These are phyloP conservation scores for Cosmia trapezina DNA, from an alignment of 2,888 invertebrate species.

Conservation along the genomic window DNA sequence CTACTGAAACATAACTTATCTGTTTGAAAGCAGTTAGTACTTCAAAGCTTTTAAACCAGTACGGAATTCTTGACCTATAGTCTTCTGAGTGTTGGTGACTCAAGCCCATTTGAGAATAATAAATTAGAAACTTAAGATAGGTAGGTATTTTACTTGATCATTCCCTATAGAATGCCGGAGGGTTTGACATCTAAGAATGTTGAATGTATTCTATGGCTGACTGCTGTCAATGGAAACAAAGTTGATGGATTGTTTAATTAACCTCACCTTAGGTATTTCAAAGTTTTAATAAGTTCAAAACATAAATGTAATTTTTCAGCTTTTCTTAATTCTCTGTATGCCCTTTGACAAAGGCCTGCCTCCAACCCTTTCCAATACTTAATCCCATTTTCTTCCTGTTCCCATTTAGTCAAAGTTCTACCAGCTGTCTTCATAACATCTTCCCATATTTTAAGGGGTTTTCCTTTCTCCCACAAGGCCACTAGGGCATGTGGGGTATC, in stretches of 20 bases:
- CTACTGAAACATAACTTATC: background rate
- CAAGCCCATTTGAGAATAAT: background rate
- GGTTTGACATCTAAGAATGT: background rate
- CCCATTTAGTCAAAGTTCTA: background rate
- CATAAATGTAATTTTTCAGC: background rate
- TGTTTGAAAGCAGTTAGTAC: background rate
- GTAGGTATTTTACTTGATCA: background rate
- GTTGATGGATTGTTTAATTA: background rate
- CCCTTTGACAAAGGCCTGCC: background rate
- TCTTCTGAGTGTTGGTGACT: background rate
- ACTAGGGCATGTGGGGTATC: too few relatives aligned
- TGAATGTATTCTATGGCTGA: background rate
- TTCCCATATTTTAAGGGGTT: background rate
- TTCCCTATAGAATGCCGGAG: background rate
- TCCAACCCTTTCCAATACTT: background rate
- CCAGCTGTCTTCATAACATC: background rate
- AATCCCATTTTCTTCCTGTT: too few relatives aligned
- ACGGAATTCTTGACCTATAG: background rate
- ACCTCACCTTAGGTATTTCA: background rate
- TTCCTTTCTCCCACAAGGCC: background rate
- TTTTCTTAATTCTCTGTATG: background rate
- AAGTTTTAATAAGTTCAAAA: background rate
- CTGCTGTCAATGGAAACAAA: background rate
- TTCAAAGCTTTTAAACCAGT: background rate
- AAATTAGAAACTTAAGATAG: background rate